A percentile compares a stretch with the other conserved stretches of the same genome.
These are phyloP conservation scores for Globia sparganii DNA, from an alignment of 2,888 invertebrate species.

Conservation along the genomic window DNA sequence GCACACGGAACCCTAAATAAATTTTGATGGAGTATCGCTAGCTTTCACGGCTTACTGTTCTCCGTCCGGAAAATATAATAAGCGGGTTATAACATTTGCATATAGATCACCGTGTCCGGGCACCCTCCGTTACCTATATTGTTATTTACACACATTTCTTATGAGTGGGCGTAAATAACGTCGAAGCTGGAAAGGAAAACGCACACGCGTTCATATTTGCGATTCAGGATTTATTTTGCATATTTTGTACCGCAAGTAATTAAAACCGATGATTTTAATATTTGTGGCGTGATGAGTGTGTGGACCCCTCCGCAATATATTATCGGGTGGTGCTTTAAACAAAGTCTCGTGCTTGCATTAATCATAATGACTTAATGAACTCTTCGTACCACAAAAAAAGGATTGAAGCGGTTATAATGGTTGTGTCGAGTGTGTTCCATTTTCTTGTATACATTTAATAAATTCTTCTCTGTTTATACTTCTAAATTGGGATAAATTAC, in stretches of 20 bases:
- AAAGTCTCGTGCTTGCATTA: slow-evolving; percentile 20
- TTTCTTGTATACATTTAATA: neutral
- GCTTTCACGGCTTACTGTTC: slow-evolving; percentile 81
- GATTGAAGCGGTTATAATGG: neutral
- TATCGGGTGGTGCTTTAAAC: slow-evolving; percentile 18
- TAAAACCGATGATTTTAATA: slow-evolving; percentile 69
- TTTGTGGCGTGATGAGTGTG: slow-evolving; percentile 42
- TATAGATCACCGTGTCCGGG: slow-evolving; percentile 87
- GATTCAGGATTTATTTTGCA: slow-evolving; percentile 75
- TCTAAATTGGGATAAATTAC: neutral
- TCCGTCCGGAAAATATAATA: slow-evolving; percentile 86
- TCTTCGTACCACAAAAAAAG: slow-evolving; percentile 17
- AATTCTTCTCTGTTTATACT: neutral
- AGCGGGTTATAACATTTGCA: slow-evolving; percentile 90
- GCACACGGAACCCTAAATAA: slow-evolving; percentile 79
- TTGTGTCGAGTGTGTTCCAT: neutral
- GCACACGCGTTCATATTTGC: slow-evolving; percentile 74
- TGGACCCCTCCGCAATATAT: slow-evolving; percentile 40
- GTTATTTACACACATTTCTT: slow-evolving; percentile 83
- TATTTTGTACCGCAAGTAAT: slow-evolving; percentile 75
- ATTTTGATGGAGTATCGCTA: slow-evolving; percentile 84
- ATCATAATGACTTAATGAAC: slow-evolving; percentile 37
- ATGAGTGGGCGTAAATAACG: slow-evolving; percentile 81
- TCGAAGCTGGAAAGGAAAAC: slow-evolving; percentile 65
- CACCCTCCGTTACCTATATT: slow-evolving; percentile 76